These are phyloP conservation scores for Oreonectes daqikongensis DNA, from an alignment of 2,797 vertebrate genomes.

Conservation along the genomic window DNA sequence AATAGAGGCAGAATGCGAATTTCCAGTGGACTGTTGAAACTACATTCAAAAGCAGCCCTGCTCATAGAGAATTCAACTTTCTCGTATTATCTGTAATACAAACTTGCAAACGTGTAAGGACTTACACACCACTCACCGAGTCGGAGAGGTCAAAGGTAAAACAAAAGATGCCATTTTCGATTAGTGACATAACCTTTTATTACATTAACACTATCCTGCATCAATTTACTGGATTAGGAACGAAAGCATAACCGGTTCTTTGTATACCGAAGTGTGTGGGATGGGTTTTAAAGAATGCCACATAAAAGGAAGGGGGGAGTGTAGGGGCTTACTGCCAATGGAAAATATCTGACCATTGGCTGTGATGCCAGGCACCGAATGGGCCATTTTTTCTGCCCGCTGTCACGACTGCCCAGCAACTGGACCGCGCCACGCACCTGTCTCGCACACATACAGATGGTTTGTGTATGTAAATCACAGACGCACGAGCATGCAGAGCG, in stretches of 20 bases:
- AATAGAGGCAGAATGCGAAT: not conserved
- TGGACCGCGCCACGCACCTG: constrained; percentile 75
- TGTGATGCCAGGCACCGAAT: constrained; percentile 69
- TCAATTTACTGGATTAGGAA: constrained; percentile 12
- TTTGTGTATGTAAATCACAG: constrained; percentile 34
- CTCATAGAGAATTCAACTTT: too few relatives aligned
- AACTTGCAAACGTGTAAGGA: too few relatives aligned
- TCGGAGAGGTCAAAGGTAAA: not conserved
- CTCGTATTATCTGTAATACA: too few relatives aligned
- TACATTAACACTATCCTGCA: not conserved
- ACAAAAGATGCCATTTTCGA: not conserved
- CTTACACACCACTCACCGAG: not conserved
- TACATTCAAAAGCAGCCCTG: too few relatives aligned
- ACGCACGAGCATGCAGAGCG: not conserved
- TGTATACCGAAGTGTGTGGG: constrained; percentile 30
- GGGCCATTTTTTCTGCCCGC: constrained; percentile 68
- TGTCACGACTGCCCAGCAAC: constrained; percentile 68
- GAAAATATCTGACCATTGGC: constrained; percentile 71
- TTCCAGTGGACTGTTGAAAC: too few relatives aligned
- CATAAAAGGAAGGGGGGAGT: constrained; percentile 44
- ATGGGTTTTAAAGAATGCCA: constrained; percentile 58
- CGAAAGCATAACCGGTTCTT: constrained; percentile 29
- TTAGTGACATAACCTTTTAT: not conserved
- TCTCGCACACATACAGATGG: constrained; percentile 51
- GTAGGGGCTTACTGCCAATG: constrained; percentile 68